Base-by-base conservation (phyloP, 2,797 vertebrate genomes). In the Oreochromis grahami region DNA sequence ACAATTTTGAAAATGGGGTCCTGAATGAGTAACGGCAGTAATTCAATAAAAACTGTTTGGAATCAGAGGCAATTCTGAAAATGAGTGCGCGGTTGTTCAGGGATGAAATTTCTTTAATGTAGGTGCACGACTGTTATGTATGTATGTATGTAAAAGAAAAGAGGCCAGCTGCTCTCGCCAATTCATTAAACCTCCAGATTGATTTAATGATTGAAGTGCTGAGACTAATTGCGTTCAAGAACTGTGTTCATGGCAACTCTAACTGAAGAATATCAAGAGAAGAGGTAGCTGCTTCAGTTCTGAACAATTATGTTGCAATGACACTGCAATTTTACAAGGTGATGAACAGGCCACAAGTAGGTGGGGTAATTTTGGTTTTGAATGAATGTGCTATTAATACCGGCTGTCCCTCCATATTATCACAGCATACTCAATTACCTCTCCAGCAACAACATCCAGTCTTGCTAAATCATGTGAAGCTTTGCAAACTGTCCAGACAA, bases 381-480 rank as follows among this genome's bases (percentile, higher is more conserved):
- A 83, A 86, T 83, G 41, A 84, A 82, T 80, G 77, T 24, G 82
- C 76, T 80, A 92, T 90, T 88, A 88, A 89, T 85, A 85, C 41
- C 43, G 50, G 68, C 50, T 86, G 76, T 89, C 83, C 68, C 24
- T 21, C 43, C 78, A 63, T 83, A 87, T 87, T 85, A 87, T 78
- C 53, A 82, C 41, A 74, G 38, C 77, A 77, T 53, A 77, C 77
- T 77, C 78, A 83, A 85, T 88, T 88, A 81, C 38, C 72, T 87
- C 52, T 15, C 8, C 24, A 52, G 52, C 24, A 78, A 74, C 68
- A 43, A 80, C 77, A 26, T 84, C 72, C 60, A 82, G 17, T 70
- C 79, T 38, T 50, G 34, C 53, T 58, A 60, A 76, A 77, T 84
- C 32, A 70, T 43, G 29, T 51, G 24, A 74, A 85, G 26, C 87